Conservation (phyloP, 2,797 vertebrate species). For the Bradypodion ventrale region DNA sequence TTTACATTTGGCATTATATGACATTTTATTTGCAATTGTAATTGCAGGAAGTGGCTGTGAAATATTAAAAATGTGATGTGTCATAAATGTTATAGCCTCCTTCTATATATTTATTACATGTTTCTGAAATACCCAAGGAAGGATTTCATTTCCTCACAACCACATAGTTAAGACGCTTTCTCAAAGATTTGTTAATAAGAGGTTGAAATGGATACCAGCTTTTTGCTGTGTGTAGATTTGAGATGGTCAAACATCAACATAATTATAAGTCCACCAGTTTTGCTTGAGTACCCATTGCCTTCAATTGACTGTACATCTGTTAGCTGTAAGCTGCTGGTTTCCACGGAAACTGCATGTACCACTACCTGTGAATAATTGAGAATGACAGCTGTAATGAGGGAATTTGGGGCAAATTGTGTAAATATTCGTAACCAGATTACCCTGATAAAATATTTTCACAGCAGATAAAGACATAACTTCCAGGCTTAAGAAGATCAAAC, state of each 20-base stretch:
- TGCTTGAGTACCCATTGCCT: slow-evolving; percentile 58
- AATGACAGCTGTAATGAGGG: slow-evolving; percentile 67
- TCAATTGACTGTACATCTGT: slow-evolving; percentile 53
- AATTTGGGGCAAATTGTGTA: slow-evolving; percentile 69
- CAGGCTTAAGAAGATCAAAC: slow-evolving; percentile 64
- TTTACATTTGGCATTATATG: slow-evolving; percentile 67
- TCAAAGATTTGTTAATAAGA: slow-evolving; percentile 50
- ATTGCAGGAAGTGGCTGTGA: slow-evolving; percentile 70
- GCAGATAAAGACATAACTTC: slow-evolving; percentile 65
- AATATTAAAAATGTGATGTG: slow-evolving; percentile 67
- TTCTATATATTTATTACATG: slow-evolving; percentile 66
- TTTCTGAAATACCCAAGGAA: slow-evolving; percentile 50
- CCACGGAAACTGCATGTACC: slow-evolving; percentile 74
- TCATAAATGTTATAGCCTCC: slow-evolving; percentile 69
- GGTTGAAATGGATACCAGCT: slow-evolving; percentile 51
- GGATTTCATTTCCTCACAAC: slow-evolving; percentile 48
- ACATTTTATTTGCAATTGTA: slow-evolving; percentile 70
- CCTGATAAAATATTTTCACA: slow-evolving; percentile 69
- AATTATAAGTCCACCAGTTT: slow-evolving; percentile 51
- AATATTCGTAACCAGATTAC: slow-evolving; percentile 71
- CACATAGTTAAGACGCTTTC: slow-evolving; percentile 47
- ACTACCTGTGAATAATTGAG: slow-evolving; percentile 74
- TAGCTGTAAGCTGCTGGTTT: slow-evolving; percentile 67
- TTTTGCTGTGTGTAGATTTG: slow-evolving; percentile 42
- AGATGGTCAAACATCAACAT: slow-evolving; percentile 60